Percentiles rank a stretch among this genome's conserved stretches.
Evolutionary conservation across 2,113 vertebrate genomes (phyloP).

Genomic region (Columba livia): DNA sequence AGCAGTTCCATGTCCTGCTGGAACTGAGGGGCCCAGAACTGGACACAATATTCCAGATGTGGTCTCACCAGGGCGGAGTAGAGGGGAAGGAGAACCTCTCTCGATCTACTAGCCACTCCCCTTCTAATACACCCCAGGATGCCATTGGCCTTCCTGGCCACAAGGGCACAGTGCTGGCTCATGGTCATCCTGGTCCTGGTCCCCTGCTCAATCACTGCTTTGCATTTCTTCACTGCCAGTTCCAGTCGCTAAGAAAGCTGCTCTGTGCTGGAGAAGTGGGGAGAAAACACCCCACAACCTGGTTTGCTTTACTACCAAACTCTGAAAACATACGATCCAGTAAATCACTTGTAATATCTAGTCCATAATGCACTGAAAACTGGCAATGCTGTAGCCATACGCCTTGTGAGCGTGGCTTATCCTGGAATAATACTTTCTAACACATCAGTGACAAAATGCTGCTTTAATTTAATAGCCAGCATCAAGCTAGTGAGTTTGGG

Average conservation of each 20-base stretch:
- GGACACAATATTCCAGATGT: no score
- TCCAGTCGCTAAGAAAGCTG: not conserved
- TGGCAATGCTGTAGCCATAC: not conserved
- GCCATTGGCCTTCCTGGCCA: no score
- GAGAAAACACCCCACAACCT: not conserved
- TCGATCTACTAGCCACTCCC: no score
- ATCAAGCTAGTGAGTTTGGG: not conserved
- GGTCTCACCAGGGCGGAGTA: no score
- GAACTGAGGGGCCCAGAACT: no score
- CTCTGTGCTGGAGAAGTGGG: not conserved
- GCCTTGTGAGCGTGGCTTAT: not conserved
- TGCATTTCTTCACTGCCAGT: not conserved
- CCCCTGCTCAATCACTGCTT: not conserved
- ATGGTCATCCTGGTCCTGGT: no score
- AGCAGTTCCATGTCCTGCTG: no score
- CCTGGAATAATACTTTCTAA: not conserved
- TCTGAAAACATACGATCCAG: not conserved
- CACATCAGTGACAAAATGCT: not conserved
- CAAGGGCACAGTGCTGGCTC: no score
- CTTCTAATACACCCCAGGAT: no score
- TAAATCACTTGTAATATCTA: not conserved
- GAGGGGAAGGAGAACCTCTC: no score
- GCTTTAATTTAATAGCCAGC: conserved; percentile 6
- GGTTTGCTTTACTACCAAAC: not conserved
- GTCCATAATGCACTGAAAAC: not conserved